Evolutionary conservation across 2,113 vertebrate species (phyloP).

Genomic region (Himantopus leucocephalus): DNA sequence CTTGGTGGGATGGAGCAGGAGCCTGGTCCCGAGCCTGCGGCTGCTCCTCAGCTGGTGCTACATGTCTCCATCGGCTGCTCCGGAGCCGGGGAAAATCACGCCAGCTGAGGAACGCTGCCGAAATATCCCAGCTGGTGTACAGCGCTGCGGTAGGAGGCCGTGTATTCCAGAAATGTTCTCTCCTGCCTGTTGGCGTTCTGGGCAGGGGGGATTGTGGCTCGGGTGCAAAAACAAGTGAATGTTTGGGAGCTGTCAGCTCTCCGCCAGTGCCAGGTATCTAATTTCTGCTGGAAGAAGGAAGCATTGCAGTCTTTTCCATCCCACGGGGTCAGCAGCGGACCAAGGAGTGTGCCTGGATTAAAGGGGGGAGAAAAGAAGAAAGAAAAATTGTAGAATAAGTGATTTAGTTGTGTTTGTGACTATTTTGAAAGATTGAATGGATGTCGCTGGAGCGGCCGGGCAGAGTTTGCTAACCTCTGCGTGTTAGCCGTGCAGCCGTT

Average conservation of each 20-base stretch:
- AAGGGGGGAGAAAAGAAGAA: background rate
- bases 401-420: background rate
- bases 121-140: background rate
- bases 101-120: background rate
- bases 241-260: background rate
- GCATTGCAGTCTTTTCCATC: background rate
- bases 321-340: background rate
- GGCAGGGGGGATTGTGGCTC: background rate
- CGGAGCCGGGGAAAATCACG: fast-evolving
- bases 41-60: background rate
- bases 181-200: background rate
- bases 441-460: background rate
- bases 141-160: background rate
- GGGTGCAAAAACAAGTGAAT: background rate
- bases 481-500: background rate
- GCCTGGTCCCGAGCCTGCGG: fast-evolving
- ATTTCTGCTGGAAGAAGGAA: background rate
- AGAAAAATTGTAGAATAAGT: background rate
- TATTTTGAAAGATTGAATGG: background rate
- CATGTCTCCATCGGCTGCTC: fast-evolving
- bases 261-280: background rate
- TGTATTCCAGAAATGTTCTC: background rate
- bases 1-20: background rate
- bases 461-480: background rate
- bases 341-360: background rate